Evolutionary conservation across 2,113 vertebrate species (phyloP), one percentile per base, ranked within the genome.

Genomic region (Epinephelus moara): DNA sequence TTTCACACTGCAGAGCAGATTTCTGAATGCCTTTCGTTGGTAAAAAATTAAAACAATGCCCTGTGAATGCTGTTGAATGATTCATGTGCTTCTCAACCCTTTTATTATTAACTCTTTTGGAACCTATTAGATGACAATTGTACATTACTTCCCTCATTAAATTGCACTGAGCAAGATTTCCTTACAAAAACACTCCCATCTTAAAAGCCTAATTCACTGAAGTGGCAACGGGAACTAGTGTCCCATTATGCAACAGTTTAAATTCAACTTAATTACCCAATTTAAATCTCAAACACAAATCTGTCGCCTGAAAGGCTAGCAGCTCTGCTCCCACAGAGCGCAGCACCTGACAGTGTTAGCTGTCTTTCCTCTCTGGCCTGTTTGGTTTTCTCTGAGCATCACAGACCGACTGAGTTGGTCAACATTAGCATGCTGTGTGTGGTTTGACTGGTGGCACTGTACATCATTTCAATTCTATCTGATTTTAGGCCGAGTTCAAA

Each of bases 191-290:
- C 17, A 47, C 23, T 27, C 6, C 10, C 53, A 27, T 63, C n/a
- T 70, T 42, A 37, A 56, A 56, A 71, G 6, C 40, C 23, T 53
- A 3, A 66, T 55, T 66, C 42, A 57, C 5, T n/a, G 21, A 73
- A 56, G 53, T 55, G 42, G 40, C 27, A 25, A 71, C 7, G 7
- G 56, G 37, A 52, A 49, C 37, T 13, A 10, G 14, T n/a, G 5
- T 19, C 15, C 27, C 40, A 63, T 17, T 55, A 27, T 25, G 25
- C 55, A 19, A 37, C 10, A 4, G 9, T 68, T 68, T 45, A 70
- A 71, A 69, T 75, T 52, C 5, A 66, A 13, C 40, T 70, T 57
- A 67, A 81, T 78, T 75, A 71, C 7, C 33, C 57, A 30, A 61
- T 73, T 70, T 21, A 66, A 90, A 70, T 52, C 40, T 33, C 25